Evolutionary conservation across 1,140 invertebrate species (phyloP).

Genomic region (Pseudomyrmex dendroicus): DNA sequence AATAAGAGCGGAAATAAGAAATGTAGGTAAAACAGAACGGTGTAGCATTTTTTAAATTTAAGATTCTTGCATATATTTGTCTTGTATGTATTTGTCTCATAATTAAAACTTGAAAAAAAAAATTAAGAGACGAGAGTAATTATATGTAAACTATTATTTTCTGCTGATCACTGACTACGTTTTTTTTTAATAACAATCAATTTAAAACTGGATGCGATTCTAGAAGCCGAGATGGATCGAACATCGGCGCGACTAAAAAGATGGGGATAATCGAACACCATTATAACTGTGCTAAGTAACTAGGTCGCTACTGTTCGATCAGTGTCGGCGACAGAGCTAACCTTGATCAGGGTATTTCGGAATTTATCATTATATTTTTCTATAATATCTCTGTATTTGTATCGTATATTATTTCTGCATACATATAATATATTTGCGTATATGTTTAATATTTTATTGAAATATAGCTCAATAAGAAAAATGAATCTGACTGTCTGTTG

Average conservation of each 20-base stretch:
- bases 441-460: no score
- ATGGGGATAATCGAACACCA: slow-evolving; percentile 68
- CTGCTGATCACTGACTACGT: not conserved
- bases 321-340: slow-evolving; percentile 12
- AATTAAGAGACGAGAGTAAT: no score
- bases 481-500: no score
- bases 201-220: not conserved
- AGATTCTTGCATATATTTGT: no score
- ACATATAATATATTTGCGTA: no score
- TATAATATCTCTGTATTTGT: not conserved
- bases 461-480: not conserved
- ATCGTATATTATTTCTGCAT: no score
- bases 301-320: slow-evolving; percentile 69
- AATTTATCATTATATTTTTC: not conserved
- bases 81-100: no score
- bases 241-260: slow-evolving; percentile 34
- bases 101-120: no score
- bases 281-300: slow-evolving; percentile 68
- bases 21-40: no score
- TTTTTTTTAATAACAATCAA: slow-evolving; percentile 19
- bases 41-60: no score
- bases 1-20: no score
- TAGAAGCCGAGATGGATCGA: slow-evolving; percentile 47
- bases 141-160: not conserved
- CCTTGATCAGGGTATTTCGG: slow-evolving; percentile 8